Percentiles rank a stretch among this genome's conserved stretches.
Conservation (phyloP, 2,888 invertebrate species). For the Cartodere bifasciata region DNA sequence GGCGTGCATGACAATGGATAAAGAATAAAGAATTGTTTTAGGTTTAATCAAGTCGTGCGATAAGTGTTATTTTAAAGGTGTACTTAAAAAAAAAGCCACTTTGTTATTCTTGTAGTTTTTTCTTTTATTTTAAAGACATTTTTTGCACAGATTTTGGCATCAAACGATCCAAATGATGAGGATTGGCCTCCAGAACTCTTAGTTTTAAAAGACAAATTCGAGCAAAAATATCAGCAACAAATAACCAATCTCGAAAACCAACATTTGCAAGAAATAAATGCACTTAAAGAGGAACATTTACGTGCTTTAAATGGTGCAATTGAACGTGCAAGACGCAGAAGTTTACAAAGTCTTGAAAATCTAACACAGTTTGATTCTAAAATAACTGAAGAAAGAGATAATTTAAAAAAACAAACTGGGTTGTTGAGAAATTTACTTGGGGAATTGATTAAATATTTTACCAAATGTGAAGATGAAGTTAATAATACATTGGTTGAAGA, state of each 20-base stretch:
- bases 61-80: too few relatives aligned
- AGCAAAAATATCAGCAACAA: slow-evolving; percentile 49
- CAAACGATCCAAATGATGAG: slow-evolving; percentile 53
- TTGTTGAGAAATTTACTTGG: slow-evolving; percentile 52
- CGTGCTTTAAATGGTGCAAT: slow-evolving; percentile 28
- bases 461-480: slow-evolving; percentile 64
- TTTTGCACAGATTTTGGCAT: slow-evolving; percentile 53
- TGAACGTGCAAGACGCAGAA: slow-evolving; percentile 27
- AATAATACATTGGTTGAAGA: slow-evolving; percentile 61
- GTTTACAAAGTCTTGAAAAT: slow-evolving; percentile 30
- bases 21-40: too few relatives aligned
- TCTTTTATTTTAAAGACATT: too few relatives aligned
- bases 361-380: slow-evolving; percentile 43
- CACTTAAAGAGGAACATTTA: slow-evolving; percentile 25
- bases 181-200: slow-evolving; percentile 68
- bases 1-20: too few relatives aligned
- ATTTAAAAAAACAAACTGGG: slow-evolving; percentile 49
- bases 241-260: slow-evolving; percentile 43
- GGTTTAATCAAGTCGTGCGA: too few relatives aligned
- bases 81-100: too few relatives aligned
- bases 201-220: slow-evolving; percentile 58
- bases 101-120: too few relatives aligned
- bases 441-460: slow-evolving; percentile 61
- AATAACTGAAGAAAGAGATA: slow-evolving; percentile 52
- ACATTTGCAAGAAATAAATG: slow-evolving; percentile 50